Percentiles rank a stretch among this genome's conserved stretches.
phyloP scores from a whole-genome alignment of 2,888 invertebrate genomes.

The Orthonevra nobilis region DNA sequence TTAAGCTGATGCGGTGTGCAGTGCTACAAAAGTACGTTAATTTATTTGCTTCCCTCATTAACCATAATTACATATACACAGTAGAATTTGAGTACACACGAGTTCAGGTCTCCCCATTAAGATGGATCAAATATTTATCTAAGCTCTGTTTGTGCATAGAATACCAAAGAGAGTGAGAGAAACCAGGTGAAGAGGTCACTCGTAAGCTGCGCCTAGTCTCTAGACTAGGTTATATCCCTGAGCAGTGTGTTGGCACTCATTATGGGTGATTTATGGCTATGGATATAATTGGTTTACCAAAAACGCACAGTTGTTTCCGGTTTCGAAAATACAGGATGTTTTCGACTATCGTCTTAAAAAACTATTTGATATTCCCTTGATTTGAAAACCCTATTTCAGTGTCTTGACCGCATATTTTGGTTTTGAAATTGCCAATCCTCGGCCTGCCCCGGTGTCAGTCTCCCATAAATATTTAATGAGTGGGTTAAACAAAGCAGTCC shows the following conservation, averaged over 20 bases:
- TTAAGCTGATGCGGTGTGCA: not conserved
- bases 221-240: not conserved
- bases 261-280: no score
- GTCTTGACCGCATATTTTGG: slow-evolving; percentile 54
- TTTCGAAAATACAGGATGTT: no score
- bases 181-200: slow-evolving; percentile 64
- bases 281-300: no score
- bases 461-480: slow-evolving; percentile 64
- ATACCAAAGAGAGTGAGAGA: not conserved
- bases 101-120: slow-evolving; percentile 46
- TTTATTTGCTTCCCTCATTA: slow-evolving; percentile 62
- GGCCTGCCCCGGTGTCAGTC: not conserved
- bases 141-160: slow-evolving; percentile 22
- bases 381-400: no score
- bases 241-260: not conserved
- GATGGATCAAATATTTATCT: slow-evolving; percentile 56
- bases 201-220: slow-evolving; percentile 4
- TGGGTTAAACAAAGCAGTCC: slow-evolving; percentile 32
- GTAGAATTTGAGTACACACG: slow-evolving; percentile 25
- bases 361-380: no score
- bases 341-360: no score
- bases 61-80: slow-evolving; percentile 51
- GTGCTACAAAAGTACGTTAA: slow-evolving; percentile 39
- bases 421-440: slow-evolving; percentile 36
- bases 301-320: no score